Evolutionary conservation across 2,888 invertebrate species (phyloP), one percentile per base, ranked within the genome.

Genomic region (Cecidostiba fungosa): DNA sequence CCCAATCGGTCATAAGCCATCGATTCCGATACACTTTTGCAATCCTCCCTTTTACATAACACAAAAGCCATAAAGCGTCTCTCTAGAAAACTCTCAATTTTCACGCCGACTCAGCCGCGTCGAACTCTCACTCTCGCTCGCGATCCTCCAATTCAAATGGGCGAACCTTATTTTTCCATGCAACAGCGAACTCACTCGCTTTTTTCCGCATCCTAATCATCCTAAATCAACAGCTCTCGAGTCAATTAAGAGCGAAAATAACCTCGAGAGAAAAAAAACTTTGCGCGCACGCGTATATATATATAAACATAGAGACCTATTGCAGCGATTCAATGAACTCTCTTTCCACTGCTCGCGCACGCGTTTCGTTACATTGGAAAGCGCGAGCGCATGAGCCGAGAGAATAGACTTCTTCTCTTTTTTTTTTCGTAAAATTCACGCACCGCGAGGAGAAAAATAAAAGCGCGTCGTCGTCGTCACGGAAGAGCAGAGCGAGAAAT

Each of bases 401-500:
- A 29, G 12, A 66, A 26, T 23, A 66, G 66, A 16, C n/a, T 66
- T 26, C n/a, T 26, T n/a, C n/a, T 62, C 26, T 62, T 26, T 62
- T 26, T 62, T n/a, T 12, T 29, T 12, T 26, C 23, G 39, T 23
- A 73, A 39, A 72, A 43, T 39, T 10, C 19, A 72, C 36, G 36
- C 32, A 54, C 54, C 43, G 23, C 54, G 36, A 76, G 50, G 32
- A 69, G n/a, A 69, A n/a, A 69, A 69, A 32, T 32, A 79, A 72
- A 54, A 16, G 70, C 59, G 43, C 14, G 16, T 59, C n/a, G 23
- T 32, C 47, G 32, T 16, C 72, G 84, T 83, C 80, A 86, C 76
- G 83, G 86, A 80, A 80, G 83, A 86, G 86, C 72, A 80, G 78
- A 83, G 77, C 83, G 82, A 80, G 54, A 83, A 86, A 86, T 83